Evolutionary conservation across 23 tunicate genomes (phyloP), one percentile per base, ranked within the genome.

Genomic region (Styela plicata): DNA sequence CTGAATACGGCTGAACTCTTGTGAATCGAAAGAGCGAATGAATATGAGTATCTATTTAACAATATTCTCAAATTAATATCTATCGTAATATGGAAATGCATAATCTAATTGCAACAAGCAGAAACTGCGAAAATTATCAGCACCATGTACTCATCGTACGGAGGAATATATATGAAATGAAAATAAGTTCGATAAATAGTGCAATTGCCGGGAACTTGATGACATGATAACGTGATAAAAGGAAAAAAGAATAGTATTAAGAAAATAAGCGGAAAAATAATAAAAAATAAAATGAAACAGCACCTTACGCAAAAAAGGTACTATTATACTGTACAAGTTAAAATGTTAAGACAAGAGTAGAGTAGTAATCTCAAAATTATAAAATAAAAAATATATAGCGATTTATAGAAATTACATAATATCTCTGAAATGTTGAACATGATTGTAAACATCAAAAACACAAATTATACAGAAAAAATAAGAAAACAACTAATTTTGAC

Each of bases 151-250:
- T 44, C 57, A 13, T 67, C 22, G 16, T 67, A 67, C 71, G 22
- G 71, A 25, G 31, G 30, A 67, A 29, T 25, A 67, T 67, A 29
- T 67, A 67, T 25, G 71, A 67, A 67, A 67, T 67, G 31, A 29
- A 67, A 29, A 67, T 18, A 67, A 67, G 31, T 25, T 67, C 71
- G 71, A 67, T 67, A 17, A 29, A 25, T 27, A 67, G 71, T 67
- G 71, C 71, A 67, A 67, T 67, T 67, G 71, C 71, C 24, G 31
- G 71, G 71, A 67, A 67, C 71, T 67, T 67, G 16, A 29, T n/a
- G n/a, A n/a, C n/a, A n/a, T n/a, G n/a, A n/a, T n/a, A n/a, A n/a
- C n/a, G n/a, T n/a, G n/a, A n/a, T n/a, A n/a, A n/a, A n/a, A n/a
- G n/a, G n/a, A n/a, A n/a, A n/a, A n/a, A n/a, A n/a, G n/a, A n/a